These are phyloP conservation scores for Plestiodon gilberti DNA, from an alignment of 2,113 vertebrate genomes.

Conservation along the genomic window DNA sequence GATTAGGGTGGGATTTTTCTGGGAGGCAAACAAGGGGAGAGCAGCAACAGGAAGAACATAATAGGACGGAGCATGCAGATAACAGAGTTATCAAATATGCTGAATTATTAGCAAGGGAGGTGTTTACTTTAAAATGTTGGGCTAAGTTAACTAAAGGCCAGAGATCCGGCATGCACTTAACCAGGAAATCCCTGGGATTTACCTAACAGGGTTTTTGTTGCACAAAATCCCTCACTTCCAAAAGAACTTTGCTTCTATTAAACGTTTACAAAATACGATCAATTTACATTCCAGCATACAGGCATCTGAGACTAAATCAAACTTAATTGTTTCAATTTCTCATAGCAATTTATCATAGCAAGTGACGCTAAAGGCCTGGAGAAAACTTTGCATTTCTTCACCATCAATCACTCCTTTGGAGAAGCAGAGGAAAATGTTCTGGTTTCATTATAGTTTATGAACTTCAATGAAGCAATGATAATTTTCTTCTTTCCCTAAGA, in stretches of 20 bases:
- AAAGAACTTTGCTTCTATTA: background rate
- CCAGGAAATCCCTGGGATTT: background rate
- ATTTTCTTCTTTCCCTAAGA: conserved; percentile 65
- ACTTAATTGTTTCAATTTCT: background rate
- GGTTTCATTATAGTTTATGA: conserved; percentile 81
- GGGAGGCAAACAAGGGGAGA: background rate
- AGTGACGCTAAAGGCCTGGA: background rate
- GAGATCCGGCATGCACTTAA: background rate
- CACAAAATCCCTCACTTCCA: background rate
- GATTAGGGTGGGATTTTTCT: conserved; percentile 9
- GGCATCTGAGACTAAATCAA: background rate
- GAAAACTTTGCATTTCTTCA: conserved; percentile 1
- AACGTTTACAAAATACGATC: background rate
- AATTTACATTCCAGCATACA: background rate
- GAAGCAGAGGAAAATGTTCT: conserved; percentile 58
- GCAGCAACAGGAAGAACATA: background rate
- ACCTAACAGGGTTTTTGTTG: background rate
- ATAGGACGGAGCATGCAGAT: background rate
- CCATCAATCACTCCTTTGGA: conserved; percentile 48
- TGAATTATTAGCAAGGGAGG: background rate
- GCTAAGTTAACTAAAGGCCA: background rate
- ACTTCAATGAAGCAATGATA: conserved; percentile 87
- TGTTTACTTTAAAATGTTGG: background rate
- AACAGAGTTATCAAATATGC: background rate
- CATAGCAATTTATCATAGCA: background rate